A percentile compares a stretch with the other conserved stretches of the same genome.
phyloP scores from a whole-genome alignment of 1,140 invertebrate genomes.

The Zaprionus davidi region DNA sequence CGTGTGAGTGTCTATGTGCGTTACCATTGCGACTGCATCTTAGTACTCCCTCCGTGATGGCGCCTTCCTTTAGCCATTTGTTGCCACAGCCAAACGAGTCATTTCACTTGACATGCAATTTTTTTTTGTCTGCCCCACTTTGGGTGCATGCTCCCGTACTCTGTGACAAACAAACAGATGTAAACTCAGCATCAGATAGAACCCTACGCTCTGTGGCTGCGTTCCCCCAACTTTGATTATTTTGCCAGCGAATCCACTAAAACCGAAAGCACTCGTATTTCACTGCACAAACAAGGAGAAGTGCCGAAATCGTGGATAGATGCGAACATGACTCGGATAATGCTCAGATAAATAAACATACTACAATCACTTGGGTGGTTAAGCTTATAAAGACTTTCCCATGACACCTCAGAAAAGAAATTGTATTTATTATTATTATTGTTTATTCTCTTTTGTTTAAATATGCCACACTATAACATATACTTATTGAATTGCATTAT shows the following conservation, averaged over 20 bases:
- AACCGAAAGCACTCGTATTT: conserved; percentile 64
- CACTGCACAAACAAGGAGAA: conserved; percentile 51
- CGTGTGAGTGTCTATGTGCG: conserved; percentile 22
- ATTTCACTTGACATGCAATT: conserved; percentile 81
- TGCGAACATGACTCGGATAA: conserved; percentile 12
- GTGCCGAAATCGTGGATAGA: conserved; percentile 45
- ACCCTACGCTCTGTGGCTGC: conserved; percentile 19
- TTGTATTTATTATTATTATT: conserved; percentile 1
- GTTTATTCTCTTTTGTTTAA: background rate
- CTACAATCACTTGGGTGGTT: background rate
- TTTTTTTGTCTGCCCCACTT: conserved; percentile 51
- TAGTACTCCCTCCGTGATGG: conserved; percentile 21
- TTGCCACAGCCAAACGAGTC: conserved; percentile 68
- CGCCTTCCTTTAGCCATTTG: conserved; percentile 28
- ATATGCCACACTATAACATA: background rate
- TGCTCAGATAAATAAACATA: conserved; percentile 23
- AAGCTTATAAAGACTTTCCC: conserved; percentile 8
- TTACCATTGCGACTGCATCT: conserved; percentile 33
- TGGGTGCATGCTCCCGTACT: conserved; percentile 5
- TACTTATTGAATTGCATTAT: background rate
- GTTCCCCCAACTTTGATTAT: conserved; percentile 67
- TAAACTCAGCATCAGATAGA: conserved; percentile 56
- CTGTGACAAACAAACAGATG: conserved; percentile 65
- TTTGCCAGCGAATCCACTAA: conserved; percentile 54
- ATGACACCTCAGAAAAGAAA: background rate